Conservation (phyloP, 2,888 invertebrate species). For the Schizaphis graminum region DNA sequence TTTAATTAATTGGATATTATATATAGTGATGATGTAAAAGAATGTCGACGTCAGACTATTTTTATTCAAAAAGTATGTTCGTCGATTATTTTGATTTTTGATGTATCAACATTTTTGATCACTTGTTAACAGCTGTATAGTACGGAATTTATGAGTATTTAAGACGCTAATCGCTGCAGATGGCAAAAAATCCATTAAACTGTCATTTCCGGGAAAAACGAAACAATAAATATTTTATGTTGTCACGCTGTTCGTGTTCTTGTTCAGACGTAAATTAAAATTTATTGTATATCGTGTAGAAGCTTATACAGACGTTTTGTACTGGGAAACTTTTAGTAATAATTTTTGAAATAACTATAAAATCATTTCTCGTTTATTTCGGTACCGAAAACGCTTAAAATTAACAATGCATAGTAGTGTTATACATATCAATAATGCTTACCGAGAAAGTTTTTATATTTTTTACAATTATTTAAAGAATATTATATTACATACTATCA, state of each 20-base stretch:
- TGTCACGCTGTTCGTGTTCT: slow-evolving; percentile 23
- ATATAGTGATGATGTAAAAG: not conserved
- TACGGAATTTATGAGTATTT: slow-evolving; percentile 31
- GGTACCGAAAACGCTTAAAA: not conserved
- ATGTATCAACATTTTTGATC: not conserved
- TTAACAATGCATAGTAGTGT: not conserved
- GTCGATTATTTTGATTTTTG: not conserved
- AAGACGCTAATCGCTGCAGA: slow-evolving; percentile 32
- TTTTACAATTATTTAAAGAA: not conserved
- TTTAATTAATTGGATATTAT: not conserved
- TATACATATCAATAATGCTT: not conserved
- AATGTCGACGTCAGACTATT: not conserved
- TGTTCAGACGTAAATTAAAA: slow-evolving; percentile 16
- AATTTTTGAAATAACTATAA: slow-evolving; percentile 17
- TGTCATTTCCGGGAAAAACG: slow-evolving; percentile 15
- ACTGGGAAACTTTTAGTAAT: too few species aligned
- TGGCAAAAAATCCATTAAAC: slow-evolving; percentile 41
- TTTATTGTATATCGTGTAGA: not conserved
- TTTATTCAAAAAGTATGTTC: not conserved
- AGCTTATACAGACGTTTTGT: not conserved
- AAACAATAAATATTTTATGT: slow-evolving; percentile 47
- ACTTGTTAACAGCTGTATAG: not conserved
- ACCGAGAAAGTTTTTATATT: not conserved
- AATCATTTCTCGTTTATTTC: not conserved
- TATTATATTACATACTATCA: not conserved